Conservation (phyloP, 2,888 invertebrate genomes). For the Acronicta psi region DNA sequence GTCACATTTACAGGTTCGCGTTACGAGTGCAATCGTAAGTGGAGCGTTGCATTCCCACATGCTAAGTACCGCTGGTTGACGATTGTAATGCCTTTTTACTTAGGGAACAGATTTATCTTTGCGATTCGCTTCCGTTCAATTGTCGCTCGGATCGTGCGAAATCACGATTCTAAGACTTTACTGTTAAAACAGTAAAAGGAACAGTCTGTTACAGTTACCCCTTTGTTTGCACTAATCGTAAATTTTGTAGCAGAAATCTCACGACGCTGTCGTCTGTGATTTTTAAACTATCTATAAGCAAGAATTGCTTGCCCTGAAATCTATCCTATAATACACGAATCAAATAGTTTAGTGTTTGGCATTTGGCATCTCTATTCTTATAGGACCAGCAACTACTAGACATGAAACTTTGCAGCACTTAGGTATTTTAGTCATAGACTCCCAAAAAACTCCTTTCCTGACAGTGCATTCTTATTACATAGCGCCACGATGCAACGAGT, state of each 20-base stretch:
- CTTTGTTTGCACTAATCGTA: background rate
- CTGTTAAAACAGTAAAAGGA: conserved; percentile 39
- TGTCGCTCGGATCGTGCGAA: conserved; percentile 69
- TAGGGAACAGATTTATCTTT: conserved; percentile 73
- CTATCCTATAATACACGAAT: no score
- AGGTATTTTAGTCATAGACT: no score
- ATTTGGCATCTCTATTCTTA: no score
- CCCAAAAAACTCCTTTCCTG: no score
- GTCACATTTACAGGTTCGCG: conserved; percentile 55
- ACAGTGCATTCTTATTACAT: conserved; percentile 14
- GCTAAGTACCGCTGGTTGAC: conserved; percentile 69
- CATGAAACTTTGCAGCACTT: no score
- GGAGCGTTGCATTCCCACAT: conserved; percentile 85
- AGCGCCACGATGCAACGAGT: conserved; percentile 12
- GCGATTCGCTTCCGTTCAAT: conserved; percentile 72
- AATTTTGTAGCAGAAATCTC: no score
- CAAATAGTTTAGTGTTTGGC: no score
- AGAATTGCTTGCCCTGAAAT: no score
- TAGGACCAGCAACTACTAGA: no score
- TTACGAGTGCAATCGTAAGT: conserved; percentile 76
- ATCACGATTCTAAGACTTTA: conserved; percentile 27
- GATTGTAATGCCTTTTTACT: conserved; percentile 66
- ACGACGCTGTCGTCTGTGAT: no score
- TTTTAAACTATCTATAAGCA: no score
- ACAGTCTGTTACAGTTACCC: conserved; percentile 4